A percentile compares a stretch with the other conserved stretches of the same genome.
These are phyloP conservation scores for Coregonus ussuriensis DNA, from an alignment of 2,797 vertebrate genomes.

Conservation along the genomic window DNA sequence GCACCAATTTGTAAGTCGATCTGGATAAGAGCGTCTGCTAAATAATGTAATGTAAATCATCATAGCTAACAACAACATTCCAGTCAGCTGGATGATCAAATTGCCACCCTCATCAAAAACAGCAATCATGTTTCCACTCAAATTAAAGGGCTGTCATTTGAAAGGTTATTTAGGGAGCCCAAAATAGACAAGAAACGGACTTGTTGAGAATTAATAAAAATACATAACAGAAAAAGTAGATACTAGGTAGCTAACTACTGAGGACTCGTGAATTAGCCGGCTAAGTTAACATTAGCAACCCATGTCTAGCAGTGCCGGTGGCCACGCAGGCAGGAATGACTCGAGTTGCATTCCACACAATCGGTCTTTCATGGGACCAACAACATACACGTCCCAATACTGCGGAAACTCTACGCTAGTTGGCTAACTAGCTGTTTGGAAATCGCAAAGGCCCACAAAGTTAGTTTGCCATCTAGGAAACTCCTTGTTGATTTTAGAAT, in stretches of 20 bases:
- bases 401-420: neutral
- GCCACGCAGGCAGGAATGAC: conserved; percentile 63
- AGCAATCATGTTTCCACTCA: neutral
- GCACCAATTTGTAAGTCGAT: too few species aligned
- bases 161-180: neutral
- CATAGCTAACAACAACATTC: neutral
- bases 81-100: neutral
- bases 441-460: too few species aligned
- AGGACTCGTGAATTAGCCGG: neutral
- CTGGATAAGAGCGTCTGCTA: too few species aligned
- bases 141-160: neutral
- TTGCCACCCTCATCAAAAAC: neutral
- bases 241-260: neutral
- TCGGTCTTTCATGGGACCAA: conserved; percentile 57
- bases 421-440: too few species aligned
- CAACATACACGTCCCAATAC: too few species aligned
- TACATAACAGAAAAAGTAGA: too few species aligned
- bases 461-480: too few species aligned
- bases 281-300: neutral
- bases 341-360: conserved; percentile 38
- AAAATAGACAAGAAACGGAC: neutral
- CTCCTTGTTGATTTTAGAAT: too few species aligned
- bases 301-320: neutral
- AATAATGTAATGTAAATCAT: too few species aligned
- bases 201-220: too few species aligned